Evolutionary conservation across 2,888 invertebrate species (phyloP).

Genomic region (Netelia virgata): DNA sequence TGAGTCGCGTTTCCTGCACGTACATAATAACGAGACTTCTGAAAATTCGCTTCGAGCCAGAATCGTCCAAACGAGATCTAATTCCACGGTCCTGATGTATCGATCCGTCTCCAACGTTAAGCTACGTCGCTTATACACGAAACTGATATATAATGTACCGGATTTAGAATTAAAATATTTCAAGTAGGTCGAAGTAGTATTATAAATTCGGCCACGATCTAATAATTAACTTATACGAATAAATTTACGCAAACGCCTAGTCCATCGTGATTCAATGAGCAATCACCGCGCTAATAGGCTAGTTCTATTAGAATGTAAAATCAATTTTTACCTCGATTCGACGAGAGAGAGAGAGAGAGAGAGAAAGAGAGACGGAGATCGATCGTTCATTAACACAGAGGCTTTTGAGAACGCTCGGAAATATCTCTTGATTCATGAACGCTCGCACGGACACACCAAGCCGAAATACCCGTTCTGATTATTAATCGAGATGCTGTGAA

Average conservation of each 20-base stretch:
- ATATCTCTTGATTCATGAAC: neutral
- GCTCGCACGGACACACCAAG: constrained; percentile 5
- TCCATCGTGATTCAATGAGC: neutral
- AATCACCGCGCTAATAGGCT: neutral
- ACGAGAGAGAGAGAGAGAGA: neutral
- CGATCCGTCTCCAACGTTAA: too few relatives aligned
- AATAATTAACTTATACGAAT: neutral
- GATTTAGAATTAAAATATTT: too few relatives aligned
- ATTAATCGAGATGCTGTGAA: constrained; percentile 41
- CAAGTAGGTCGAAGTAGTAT: too few relatives aligned
- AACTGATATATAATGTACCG: too few relatives aligned
- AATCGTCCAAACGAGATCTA: too few relatives aligned
- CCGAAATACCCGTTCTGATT: constrained; percentile 33
- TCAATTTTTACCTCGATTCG: neutral
- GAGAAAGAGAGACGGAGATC: neutral
- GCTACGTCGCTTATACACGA: too few relatives aligned
- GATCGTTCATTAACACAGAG: constrained; percentile 3
- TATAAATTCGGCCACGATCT: too few relatives aligned
- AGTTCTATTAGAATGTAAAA: neutral
- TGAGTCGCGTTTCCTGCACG: neutral
- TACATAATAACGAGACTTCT: too few relatives aligned
- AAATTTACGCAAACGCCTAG: neutral
- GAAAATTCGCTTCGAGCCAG: neutral
- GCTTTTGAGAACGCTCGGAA: constrained; percentile 3
- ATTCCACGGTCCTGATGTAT: too few relatives aligned